Evolutionary conservation across 2,888 invertebrate genomes (phyloP).

Genomic region (Mactromeris polynyma): DNA sequence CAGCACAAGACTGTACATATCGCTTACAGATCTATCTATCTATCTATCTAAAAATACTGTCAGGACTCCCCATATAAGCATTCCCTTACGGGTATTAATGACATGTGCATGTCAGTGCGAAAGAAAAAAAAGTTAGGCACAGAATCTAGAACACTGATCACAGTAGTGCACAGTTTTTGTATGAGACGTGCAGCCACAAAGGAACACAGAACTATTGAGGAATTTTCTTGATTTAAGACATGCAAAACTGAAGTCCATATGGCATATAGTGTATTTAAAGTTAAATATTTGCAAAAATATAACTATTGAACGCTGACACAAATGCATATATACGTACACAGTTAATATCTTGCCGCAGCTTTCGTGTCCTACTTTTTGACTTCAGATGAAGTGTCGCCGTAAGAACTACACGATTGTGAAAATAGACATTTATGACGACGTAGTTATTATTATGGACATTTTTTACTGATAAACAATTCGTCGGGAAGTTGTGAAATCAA

Average conservation of each 20-base stretch:
- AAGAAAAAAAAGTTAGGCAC: neutral
- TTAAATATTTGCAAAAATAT: neutral
- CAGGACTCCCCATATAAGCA: neutral
- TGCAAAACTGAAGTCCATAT: neutral
- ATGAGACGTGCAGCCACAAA: neutral
- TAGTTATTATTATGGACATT: neutral
- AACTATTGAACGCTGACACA: neutral
- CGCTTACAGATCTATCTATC: neutral
- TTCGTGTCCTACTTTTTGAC: slow-evolving; percentile 2
- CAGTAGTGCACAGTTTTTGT: neutral
- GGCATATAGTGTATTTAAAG: neutral
- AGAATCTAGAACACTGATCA: neutral
- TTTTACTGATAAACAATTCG: neutral
- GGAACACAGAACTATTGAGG: neutral
- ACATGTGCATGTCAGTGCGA: neutral
- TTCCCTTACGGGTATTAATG: neutral
- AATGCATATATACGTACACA: neutral
- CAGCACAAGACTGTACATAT: too few relatives aligned
- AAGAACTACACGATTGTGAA: neutral
- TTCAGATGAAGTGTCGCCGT: neutral
- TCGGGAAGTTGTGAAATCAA: neutral
- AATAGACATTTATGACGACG: neutral
- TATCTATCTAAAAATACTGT: neutral
- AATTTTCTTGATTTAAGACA: neutral
- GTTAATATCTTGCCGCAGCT: neutral